Evolutionary conservation across 2,113 vertebrate species (phyloP), one percentile per base, ranked within the genome.

Genomic region (Puffinus mauretanicus): DNA sequence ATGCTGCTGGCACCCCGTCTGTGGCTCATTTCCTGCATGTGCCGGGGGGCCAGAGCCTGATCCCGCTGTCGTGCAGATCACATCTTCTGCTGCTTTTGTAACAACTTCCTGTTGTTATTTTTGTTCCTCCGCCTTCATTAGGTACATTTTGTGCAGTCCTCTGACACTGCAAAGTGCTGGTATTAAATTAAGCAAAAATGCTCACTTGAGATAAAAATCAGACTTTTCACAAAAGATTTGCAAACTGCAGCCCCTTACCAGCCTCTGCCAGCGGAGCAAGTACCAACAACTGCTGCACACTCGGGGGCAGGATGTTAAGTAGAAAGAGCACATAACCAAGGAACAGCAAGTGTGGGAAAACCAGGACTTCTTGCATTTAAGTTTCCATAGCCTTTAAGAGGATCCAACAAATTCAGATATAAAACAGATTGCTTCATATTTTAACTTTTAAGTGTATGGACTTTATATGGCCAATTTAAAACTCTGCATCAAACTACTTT

Each of bases 41-140:
- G 12, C 13, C 0, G 66, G 0, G 0, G 57, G 36, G 38, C 58
- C 0, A 0, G 49, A 58, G 86, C 86, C 71, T 7, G 22, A 25
- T 58, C 67, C 72, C 18, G 26, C 46, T 18, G 1, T 1, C 60
- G 6, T 49, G 92, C 78, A 58, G 42, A 46, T 42, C 88, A 16
- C 93, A 46, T 24, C 94, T 92, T 26, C 82, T 84, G 82, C 86
- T 84, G 86, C 88, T 49, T 79, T 52, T 40, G 7, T 19, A 82
- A 26, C 86, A 67, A 16, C 80, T 85, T 91, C 91, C 92, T 60
- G 58, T 17, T 78, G 51, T 44, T 66, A n/a, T 24, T 93, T 69
- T 32, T 67, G 72, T 52, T 75, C 69, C 88, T 71, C 38, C 0
- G 0, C 71, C 12, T 83, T 78, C 88, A 30, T 62, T 27, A 92